Percentiles rank a stretch among this genome's conserved stretches.
Conservation (phyloP, 1,140 invertebrate species). For the Rhizoglyphus robini region DNA sequence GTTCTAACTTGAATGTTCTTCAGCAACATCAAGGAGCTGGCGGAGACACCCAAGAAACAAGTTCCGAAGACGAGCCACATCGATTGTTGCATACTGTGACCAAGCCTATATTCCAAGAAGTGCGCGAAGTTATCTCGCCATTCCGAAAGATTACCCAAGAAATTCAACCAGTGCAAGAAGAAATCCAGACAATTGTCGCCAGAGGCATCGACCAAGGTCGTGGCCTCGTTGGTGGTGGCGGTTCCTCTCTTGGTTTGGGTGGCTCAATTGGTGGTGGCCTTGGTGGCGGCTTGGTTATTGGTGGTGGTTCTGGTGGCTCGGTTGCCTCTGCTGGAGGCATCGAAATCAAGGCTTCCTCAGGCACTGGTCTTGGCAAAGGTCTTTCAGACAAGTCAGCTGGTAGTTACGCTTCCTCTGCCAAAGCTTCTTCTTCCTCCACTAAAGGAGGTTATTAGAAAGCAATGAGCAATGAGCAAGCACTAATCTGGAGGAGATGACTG, state of each 20-base stretch:
- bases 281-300: background rate
- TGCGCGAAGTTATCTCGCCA: constrained; percentile 20
- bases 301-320: background rate
- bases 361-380: background rate
- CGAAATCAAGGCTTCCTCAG: background rate
- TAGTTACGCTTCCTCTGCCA: too few species aligned
- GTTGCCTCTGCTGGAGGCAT: background rate
- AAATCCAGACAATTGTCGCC: background rate
- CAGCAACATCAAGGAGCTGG: constrained; percentile 17
- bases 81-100: background rate
- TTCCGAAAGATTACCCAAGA: constrained; percentile 16
- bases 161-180: constrained; percentile 18
- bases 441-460: too few species aligned
- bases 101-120: constrained; percentile 18
- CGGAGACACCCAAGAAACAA: background rate
- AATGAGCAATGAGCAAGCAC: background rate
- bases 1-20: constrained; percentile 11
- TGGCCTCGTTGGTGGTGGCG: background rate
- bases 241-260: background rate
- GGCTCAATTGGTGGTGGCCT: background rate
- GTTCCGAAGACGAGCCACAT: constrained; percentile 19
- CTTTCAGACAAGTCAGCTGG: too few species aligned
- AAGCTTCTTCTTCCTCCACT: too few species aligned
- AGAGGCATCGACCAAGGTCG: background rate
- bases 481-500: background rate